Percentiles rank a stretch among this genome's conserved stretches.
phyloP scores from a whole-genome alignment of 1,140 invertebrate genomes.

The Pomacea maculata region DNA sequence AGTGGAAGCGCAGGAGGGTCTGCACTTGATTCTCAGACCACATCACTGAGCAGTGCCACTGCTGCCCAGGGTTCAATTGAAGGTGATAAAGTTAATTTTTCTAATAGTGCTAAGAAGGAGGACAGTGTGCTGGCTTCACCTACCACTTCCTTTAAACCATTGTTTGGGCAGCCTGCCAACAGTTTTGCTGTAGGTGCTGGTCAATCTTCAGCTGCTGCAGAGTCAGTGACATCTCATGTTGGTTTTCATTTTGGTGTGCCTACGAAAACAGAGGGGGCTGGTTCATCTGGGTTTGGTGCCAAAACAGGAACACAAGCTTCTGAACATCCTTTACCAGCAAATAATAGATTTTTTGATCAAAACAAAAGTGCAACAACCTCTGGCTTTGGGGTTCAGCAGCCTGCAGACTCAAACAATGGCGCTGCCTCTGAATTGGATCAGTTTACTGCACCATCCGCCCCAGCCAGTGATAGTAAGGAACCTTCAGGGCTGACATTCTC shows the following conservation, averaged over 20 bases:
- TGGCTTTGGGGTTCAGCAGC: not conserved
- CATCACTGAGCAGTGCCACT: too few relatives aligned
- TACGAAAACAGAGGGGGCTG: not conserved
- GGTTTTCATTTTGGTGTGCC: conserved; percentile 19
- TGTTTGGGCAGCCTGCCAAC: too few relatives aligned
- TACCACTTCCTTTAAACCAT: too few relatives aligned
- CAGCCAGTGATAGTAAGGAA: not conserved
- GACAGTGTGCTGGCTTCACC: too few relatives aligned
- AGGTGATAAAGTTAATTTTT: too few relatives aligned
- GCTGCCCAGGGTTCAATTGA: too few relatives aligned
- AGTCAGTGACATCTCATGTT: not conserved
- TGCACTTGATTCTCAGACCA: too few relatives aligned
- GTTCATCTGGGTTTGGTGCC: conserved; percentile 1
- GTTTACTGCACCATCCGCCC: not conserved
- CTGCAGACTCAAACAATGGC: not conserved
- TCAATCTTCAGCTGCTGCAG: not conserved
- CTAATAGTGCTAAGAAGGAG: too few relatives aligned
- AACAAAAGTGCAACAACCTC: not conserved
- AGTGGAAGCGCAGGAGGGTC: too few relatives aligned
- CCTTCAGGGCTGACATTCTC: not conserved
- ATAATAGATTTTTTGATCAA: not conserved
- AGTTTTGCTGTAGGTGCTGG: too few relatives aligned
- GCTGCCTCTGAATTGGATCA: not conserved
- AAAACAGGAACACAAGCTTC: not conserved
- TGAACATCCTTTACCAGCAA: not conserved